Evolutionary conservation across 1,140 invertebrate species (phyloP).

Genomic region (Aphelenchoides avenae): DNA sequence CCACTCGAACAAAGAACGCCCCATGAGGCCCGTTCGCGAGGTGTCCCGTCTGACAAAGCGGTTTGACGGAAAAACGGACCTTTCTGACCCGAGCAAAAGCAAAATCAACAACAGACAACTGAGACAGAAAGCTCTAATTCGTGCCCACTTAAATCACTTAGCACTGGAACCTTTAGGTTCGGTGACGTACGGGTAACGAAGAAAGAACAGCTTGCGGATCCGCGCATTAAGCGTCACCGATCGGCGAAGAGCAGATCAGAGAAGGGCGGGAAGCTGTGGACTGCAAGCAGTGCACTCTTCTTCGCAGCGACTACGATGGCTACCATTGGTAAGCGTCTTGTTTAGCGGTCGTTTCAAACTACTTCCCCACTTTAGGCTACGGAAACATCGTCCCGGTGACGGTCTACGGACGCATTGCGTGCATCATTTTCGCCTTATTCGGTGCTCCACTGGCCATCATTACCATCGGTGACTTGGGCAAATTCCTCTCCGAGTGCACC

Average conservation of each 20-base stretch:
- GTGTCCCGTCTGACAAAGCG: too few relatives aligned
- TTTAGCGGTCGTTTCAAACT: slow-evolving; percentile 4
- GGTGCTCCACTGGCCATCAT: slow-evolving; percentile 74
- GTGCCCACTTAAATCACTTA: too few relatives aligned
- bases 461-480: slow-evolving; percentile 60
- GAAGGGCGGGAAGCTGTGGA: slow-evolving; percentile 56
- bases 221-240: slow-evolving; percentile 41
- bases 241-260: slow-evolving; percentile 51
- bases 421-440: slow-evolving; percentile 76
- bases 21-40: too few relatives aligned
- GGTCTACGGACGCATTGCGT: slow-evolving; percentile 73
- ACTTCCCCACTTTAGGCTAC: slow-evolving; percentile 70
- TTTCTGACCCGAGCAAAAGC: too few relatives aligned
- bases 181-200: slow-evolving; percentile 43
- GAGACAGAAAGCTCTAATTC: too few relatives aligned
- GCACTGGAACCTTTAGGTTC: slow-evolving; percentile 42
- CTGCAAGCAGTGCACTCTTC: slow-evolving; percentile 51
- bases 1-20: too few relatives aligned
- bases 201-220: slow-evolving; percentile 30
- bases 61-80: too few relatives aligned
- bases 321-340: slow-evolving; percentile 48
- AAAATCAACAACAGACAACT: too few relatives aligned
- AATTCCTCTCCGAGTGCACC: slow-evolving; percentile 58
- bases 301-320: slow-evolving; percentile 59
- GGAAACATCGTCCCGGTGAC: slow-evolving; percentile 88